Base-by-base conservation (phyloP, 1,140 invertebrate genomes). In the Apis cerana region DNA sequence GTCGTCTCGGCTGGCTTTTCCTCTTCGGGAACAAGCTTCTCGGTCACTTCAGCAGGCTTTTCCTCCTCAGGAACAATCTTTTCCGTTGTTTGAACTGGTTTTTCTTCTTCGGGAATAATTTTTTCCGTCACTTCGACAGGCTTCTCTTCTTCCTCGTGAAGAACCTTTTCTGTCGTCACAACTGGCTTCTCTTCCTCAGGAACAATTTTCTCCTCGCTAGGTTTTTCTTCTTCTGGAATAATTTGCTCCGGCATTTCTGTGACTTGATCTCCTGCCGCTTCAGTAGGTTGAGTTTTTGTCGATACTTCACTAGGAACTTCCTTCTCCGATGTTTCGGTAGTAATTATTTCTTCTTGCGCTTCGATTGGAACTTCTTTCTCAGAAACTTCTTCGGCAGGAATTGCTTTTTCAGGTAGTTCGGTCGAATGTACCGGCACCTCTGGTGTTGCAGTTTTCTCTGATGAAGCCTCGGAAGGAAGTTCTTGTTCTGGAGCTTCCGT, bases 181-280 rank as follows among this genome's bases (percentile, higher is more conserved):
- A 61, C 10, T n/a, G 85, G 77, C 33, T 75, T 91, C 76, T 89
- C 87, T 67, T 90, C 82, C 87, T 93, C 83, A 56, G 83, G 23
- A 43, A 59, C 9, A 50, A 83, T 71, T 48, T 43, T 43, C 5
- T 67, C 78, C n/a, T 77, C 75, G 11, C 23, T 11, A 48, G 64
- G 52, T 8, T 43, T 48, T 12, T 19, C 75, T 12, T 19, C 75
- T 43, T 79, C 68, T 1, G 62, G 64, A 61, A 86, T 67, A 48
- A 64, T 7, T 1, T 58, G 59, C 13, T 27, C 83, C 77, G 43
- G 67, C 21, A 13, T 11, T 64, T 48, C 43, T 0, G 50, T 59
- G 19, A 48, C 8, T 17, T 69, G 33, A 1, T n/a, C n/a, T 12
- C n/a, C 27, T 27, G 64, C 19, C n/a, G 27, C 52, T 56, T 65